Evolutionary conservation across 2,888 invertebrate genomes (phyloP).

Genomic region (Latrodectus elegans): DNA sequence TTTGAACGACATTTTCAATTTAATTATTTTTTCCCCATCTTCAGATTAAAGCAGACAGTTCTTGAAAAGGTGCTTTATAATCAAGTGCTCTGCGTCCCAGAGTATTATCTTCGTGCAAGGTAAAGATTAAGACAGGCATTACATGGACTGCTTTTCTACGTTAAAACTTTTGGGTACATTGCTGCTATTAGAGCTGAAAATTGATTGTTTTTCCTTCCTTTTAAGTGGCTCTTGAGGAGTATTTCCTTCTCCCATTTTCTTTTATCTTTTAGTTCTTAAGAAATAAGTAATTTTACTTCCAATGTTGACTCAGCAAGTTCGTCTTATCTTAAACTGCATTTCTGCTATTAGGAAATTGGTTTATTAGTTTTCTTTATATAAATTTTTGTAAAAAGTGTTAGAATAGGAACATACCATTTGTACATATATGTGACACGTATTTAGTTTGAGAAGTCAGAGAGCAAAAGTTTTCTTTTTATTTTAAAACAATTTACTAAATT

Average conservation of each 20-base stretch:
- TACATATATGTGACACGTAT: no score
- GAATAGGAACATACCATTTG: no score
- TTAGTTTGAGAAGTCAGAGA: no score
- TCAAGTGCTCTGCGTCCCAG: slow-evolving; percentile 11
- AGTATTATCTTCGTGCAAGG: slow-evolving; percentile 9
- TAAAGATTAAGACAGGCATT: slow-evolving; percentile 23
- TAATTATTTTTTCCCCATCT: slow-evolving; percentile 33
- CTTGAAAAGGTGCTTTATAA: slow-evolving; percentile 25
- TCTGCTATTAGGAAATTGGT: no score
- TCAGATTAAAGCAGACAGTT: slow-evolving; percentile 22
- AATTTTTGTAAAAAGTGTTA: no score
- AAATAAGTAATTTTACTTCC: neutral
- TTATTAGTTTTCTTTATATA: no score
- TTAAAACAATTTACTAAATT: no score
- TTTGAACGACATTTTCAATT: slow-evolving; percentile 8
- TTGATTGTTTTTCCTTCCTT: neutral
- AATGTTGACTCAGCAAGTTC: no score
- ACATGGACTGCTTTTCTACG: neutral
- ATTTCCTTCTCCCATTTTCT: neutral
- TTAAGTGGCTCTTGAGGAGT: slow-evolving; percentile 5
- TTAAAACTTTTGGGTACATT: no score
- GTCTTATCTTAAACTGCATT: no score
- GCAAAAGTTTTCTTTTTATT: no score
- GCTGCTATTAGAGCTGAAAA: no score
- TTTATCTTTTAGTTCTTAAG: neutral